Evolutionary conservation across 2,888 invertebrate genomes (phyloP), one percentile per base, ranked within the genome.

Genomic region (Lampropteryx suffumata): DNA sequence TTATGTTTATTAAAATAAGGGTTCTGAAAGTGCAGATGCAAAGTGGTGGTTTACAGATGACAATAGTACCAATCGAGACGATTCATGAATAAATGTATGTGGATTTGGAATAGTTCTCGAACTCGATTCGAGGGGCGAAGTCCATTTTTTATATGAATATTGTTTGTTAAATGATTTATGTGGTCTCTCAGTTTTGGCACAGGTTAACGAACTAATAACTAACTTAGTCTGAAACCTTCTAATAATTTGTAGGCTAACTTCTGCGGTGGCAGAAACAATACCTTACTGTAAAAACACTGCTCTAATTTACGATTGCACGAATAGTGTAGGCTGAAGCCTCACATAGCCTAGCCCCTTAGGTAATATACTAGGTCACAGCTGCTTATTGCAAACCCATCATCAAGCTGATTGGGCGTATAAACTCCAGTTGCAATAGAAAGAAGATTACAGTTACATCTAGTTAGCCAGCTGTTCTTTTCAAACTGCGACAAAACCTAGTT

Each of bases 1-100:
- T 49, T 56, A 51, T 46, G 4, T 1, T 1, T 12, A 32, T 32
- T 1, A 9, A 6, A 10, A 41, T 49, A 61, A 37, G 37, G 41
- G 10, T 50, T 24, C 6, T 10, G n/a, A 13, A 12, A 17, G 6
- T 32, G 52, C 29, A 43, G 24, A 50, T 49, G 43, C 33, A 37
- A 52, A 34, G 12, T 46, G 55, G 57, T 24, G 42, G 39, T 59
- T 49, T 47, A 51, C 40, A 30, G 35, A 61, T 57, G 61, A 65
- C 65, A 62, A 62, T 62, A 55, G 62, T 61, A 60, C 63, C 62
- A 63, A 65, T 65, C 52, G 57, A 56, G 55, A 51, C 57, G 56
- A 59, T 59, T 58, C 60, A 61, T 65, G 63, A 65, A 65, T 65
- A 63, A 55, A 63, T 63, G 63, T 63, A 65, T 65, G 60, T 57